phyloP scores from a whole-genome alignment of 2,888 invertebrate species.

The Azorinus chamasolen region DNA sequence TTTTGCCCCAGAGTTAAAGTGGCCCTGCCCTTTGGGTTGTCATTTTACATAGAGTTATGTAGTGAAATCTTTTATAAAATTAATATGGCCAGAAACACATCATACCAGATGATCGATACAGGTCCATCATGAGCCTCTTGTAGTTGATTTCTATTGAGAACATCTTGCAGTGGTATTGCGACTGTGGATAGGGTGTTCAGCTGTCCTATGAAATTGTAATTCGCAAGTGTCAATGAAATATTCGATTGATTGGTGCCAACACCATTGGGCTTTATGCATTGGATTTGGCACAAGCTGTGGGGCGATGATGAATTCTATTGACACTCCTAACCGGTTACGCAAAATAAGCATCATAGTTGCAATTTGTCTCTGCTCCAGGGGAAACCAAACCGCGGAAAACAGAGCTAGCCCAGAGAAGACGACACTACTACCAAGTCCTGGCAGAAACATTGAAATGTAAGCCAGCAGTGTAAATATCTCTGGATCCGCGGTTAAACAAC shows the following conservation, averaged over 20 bases:
- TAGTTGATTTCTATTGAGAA: not conserved
- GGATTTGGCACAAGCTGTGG: conserved; percentile 46
- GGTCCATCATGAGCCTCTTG: conserved; percentile 31
- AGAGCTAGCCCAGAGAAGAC: conserved; percentile 85
- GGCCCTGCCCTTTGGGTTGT: too few species aligned
- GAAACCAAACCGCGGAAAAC: conserved; percentile 87
- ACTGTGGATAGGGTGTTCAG: too few species aligned
- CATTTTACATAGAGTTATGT: too few species aligned
- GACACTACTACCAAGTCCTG: conserved; percentile 86
- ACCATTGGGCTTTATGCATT: not conserved
- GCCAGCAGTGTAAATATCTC: conserved; percentile 55
- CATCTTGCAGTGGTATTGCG: conserved; percentile 14
- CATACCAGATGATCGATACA: conserved; percentile 67
- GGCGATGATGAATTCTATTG: conserved; percentile 50
- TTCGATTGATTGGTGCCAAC: too few species aligned
- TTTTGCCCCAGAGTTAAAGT: too few species aligned
- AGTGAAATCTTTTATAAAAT: too few species aligned
- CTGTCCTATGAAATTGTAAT: too few species aligned
- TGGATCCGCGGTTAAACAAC: conserved; percentile 42
- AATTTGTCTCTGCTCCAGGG: conserved; percentile 86
- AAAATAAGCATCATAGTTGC: conserved; percentile 70
- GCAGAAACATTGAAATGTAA: conserved; percentile 85
- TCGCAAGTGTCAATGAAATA: too few species aligned
- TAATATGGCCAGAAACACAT: conserved; percentile 59
- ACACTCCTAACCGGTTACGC: conserved; percentile 42